Conservation (phyloP, 2,888 invertebrate genomes). For the Sacculina carcini region DNA sequence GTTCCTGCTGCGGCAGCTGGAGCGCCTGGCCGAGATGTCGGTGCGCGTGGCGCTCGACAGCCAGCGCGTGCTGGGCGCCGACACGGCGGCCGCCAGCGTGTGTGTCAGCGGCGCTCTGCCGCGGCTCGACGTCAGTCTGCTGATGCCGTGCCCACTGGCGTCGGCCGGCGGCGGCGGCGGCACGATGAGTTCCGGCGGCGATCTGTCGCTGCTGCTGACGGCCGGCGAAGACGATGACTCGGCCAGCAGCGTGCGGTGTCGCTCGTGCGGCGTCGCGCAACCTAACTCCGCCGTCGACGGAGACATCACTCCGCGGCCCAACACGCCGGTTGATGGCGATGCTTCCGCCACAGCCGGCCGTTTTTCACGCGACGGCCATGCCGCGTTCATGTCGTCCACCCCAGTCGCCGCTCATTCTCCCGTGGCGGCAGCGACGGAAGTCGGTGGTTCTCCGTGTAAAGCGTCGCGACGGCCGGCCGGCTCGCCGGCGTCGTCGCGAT, state of each 20-base stretch:
- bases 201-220: conserved; percentile 18
- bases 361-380: conserved; percentile 3
- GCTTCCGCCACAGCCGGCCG: conserved; percentile 6
- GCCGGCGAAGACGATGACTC: conserved; percentile 19
- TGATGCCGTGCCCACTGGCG: conserved; percentile 55
- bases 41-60: conserved; percentile 54
- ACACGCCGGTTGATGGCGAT: conserved; percentile 1
- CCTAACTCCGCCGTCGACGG: background rate
- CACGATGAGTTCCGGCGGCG: conserved; percentile 56
- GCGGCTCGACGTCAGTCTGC: conserved; percentile 56
- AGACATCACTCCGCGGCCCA: background rate
- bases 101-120: conserved; percentile 43
- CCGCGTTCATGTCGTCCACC: too few relatives aligned
- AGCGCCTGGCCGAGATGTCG: conserved; percentile 47
- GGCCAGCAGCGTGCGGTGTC: conserved; percentile 8
- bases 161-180: conserved; percentile 38
- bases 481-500: too few relatives aligned
- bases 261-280: conserved; percentile 3
- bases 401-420: too few relatives aligned
- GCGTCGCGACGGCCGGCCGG: too few relatives aligned
- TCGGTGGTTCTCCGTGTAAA: too few relatives aligned
- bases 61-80: conserved; percentile 35
- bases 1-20: conserved; percentile 56
- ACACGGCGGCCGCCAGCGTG: conserved; percentile 13
- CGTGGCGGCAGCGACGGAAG: too few relatives aligned